A percentile compares a stretch with the other conserved stretches of the same genome.
These are phyloP conservation scores for Helogale parvula DNA, from an alignment of 2,113 vertebrate genomes.

Conservation along the genomic window DNA sequence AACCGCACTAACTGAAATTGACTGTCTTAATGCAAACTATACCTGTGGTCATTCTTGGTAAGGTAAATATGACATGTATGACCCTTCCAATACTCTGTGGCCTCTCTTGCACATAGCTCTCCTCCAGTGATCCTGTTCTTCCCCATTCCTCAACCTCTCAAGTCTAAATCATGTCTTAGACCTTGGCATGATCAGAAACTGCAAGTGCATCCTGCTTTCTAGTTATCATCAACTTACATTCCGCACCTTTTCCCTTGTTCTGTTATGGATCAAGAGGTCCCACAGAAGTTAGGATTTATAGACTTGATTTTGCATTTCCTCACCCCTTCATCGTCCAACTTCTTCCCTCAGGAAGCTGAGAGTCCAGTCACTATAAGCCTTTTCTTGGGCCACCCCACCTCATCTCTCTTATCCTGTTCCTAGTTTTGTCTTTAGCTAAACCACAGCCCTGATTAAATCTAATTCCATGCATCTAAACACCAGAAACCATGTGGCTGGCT, in stretches of 20 bases:
- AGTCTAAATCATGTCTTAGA: neutral
- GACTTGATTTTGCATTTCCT: neutral
- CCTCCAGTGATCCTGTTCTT: neutral
- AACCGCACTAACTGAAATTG: neutral
- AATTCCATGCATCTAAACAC: neutral
- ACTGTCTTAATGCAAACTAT: neutral
- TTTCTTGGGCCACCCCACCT: neutral
- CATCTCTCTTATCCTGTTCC: accelerated
- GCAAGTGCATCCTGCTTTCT: neutral
- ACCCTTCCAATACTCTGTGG: neutral
- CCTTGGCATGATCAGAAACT: neutral
- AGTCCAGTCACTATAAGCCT: neutral
- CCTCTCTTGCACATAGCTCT: neutral
- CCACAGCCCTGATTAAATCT: neutral
- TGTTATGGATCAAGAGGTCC: neutral
- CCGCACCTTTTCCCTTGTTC: neutral
- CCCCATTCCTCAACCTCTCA: accelerated
- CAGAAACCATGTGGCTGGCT: neutral
- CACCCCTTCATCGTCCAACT: neutral
- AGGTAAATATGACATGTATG: neutral
- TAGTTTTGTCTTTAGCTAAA: neutral
- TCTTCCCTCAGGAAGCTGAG: neutral
- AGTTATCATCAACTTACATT: neutral
- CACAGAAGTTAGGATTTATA: neutral
- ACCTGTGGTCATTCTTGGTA: neutral